phyloP scores from a whole-genome alignment of 2,888 invertebrate genomes.

The Acleris sparsana region DNA sequence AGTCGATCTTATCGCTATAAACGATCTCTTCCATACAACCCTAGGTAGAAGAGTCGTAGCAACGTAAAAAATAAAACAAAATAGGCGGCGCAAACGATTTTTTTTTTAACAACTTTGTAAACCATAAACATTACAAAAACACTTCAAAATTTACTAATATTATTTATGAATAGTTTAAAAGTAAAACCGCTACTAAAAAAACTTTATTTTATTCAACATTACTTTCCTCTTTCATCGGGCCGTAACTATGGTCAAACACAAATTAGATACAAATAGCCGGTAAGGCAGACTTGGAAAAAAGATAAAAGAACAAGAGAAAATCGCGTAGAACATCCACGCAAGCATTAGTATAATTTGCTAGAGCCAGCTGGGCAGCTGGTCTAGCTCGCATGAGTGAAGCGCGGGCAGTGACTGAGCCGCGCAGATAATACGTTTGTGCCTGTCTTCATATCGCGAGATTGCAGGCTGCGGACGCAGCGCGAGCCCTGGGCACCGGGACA shows the following conservation, averaged over 20 bases:
- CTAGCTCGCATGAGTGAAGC: conserved; percentile 4
- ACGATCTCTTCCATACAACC: too few relatives aligned
- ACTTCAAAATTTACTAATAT: too few relatives aligned
- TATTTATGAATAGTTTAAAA: too few relatives aligned
- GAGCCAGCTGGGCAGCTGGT: conserved; percentile 29
- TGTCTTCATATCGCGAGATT: conserved; percentile 56
- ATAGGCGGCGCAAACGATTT: too few relatives aligned
- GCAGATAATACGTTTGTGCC: conserved; percentile 49
- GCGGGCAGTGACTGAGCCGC: conserved; percentile 40
- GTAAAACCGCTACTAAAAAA: too few relatives aligned
- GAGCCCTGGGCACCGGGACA: conserved; percentile 38
- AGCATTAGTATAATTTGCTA: conserved; percentile 21
- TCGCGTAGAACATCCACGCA: conserved; percentile 5
- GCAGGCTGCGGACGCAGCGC: conserved; percentile 43
- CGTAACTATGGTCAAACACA: neutral
- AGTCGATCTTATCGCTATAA: too few relatives aligned
- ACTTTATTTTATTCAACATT: too few relatives aligned
- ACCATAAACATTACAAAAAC: too few relatives aligned
- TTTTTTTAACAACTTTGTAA: too few relatives aligned
- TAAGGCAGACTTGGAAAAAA: neutral
- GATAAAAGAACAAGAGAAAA: neutral
- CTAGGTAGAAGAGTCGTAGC: too few relatives aligned
- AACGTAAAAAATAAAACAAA: too few relatives aligned
- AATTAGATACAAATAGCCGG: neutral
- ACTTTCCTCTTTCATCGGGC: too few relatives aligned